Evolutionary conservation across 2,888 invertebrate species (phyloP).

Genomic region (Idaea dimidiata): DNA sequence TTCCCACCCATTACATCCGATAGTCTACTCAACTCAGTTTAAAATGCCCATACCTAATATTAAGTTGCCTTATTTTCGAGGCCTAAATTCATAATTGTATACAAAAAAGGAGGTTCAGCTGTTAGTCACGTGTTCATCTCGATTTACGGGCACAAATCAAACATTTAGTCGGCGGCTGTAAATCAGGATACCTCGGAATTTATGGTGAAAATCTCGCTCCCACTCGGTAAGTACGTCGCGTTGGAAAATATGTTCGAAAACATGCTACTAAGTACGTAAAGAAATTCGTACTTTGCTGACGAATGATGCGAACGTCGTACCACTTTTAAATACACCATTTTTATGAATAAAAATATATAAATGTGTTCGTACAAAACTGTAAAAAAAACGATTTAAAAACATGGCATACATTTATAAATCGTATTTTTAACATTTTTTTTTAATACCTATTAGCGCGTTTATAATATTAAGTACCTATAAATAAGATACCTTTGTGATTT

Average conservation of each 20-base stretch:
- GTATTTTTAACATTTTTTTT: too few relatives aligned
- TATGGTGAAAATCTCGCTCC: slow-evolving; percentile 52
- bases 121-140: slow-evolving; percentile 71
- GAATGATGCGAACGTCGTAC: too few relatives aligned
- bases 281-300: background rate
- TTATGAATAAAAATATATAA: too few relatives aligned
- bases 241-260: slow-evolving; percentile 40
- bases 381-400: too few relatives aligned
- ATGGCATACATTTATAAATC: too few relatives aligned
- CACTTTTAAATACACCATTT: too few relatives aligned
- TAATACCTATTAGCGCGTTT: too few relatives aligned
- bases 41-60: background rate
- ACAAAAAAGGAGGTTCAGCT: slow-evolving; percentile 45
- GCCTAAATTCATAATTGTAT: background rate
- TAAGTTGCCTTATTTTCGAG: background rate
- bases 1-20: too few relatives aligned
- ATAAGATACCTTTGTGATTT: too few relatives aligned
- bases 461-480: too few relatives aligned
- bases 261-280: slow-evolving; percentile 23
- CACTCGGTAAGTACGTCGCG: slow-evolving; percentile 50
- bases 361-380: too few relatives aligned
- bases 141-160: slow-evolving; percentile 78
- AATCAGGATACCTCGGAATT: slow-evolving; percentile 72
- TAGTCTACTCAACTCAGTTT: background rate
- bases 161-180: slow-evolving; percentile 73